phyloP scores from a whole-genome alignment of 2,113 vertebrate genomes.

The Colinus virginianus region DNA sequence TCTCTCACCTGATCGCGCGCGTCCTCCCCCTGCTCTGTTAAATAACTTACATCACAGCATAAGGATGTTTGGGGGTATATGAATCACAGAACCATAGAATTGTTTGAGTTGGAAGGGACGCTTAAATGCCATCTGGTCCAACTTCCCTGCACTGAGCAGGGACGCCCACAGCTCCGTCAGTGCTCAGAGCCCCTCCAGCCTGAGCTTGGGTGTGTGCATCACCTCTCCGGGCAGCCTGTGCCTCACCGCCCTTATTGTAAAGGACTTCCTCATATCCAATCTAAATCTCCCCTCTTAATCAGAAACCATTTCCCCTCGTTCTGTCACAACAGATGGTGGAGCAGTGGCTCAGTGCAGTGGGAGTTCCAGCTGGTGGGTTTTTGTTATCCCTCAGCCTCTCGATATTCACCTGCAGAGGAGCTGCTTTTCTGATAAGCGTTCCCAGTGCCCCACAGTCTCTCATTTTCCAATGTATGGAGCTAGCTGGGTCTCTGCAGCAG shows the following conservation, averaged over 20 bases:
- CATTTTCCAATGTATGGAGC: fast-evolving
- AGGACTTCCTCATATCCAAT: too few species aligned
- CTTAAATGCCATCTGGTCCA: too few species aligned
- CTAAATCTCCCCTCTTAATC: too few species aligned
- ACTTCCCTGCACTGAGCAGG: too few species aligned
- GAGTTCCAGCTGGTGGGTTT: neutral
- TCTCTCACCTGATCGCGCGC: neutral
- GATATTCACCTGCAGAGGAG: neutral
- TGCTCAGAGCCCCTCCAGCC: too few species aligned
- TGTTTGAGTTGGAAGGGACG: too few species aligned
- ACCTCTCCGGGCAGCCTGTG: too few species aligned
- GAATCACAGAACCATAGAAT: neutral
- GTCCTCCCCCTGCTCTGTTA: neutral
- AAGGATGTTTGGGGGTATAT: fast-evolving
- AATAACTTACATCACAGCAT: neutral
- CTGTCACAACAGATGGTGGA: neutral
- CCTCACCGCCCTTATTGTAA: too few species aligned
- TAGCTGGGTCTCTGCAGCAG: neutral
- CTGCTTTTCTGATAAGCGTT: neutral
- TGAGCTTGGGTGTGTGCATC: too few species aligned
- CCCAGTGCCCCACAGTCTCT: neutral
- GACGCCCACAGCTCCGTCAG: too few species aligned
- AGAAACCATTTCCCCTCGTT: too few species aligned
- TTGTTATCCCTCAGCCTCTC: neutral
- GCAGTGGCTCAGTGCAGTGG: neutral